Base-by-base conservation (phyloP, 2,888 invertebrate genomes). In the Cataglyphis cursor region DNA sequence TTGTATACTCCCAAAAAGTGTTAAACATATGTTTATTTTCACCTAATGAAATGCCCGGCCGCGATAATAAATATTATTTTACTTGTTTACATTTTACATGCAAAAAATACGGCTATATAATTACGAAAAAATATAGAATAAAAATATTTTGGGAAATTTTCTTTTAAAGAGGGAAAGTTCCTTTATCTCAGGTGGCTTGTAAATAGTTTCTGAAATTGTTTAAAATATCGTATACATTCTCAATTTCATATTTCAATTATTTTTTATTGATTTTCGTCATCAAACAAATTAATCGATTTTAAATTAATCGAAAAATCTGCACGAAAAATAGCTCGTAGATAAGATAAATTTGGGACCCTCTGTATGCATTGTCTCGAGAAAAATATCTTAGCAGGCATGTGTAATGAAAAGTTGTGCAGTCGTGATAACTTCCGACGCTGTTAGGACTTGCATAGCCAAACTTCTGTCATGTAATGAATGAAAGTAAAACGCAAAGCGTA, bases 401-500 rank as follows among this genome's bases (percentile, higher is more conserved):
- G 68, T 44, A 78, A 70, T 59, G 70, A 31, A 70, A 78, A 78
- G 70, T 70, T 78, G 44, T 70, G 70, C 70, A 68, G 35, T 59
- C 59, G 70, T 70, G 70, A 70, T 68, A 68, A 78, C 78, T 78
- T 78, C 21, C 78, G 59, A 70, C 44, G 41, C 44, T 78, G 70
- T 78, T 78, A 70, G 44, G 66, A 31, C 57, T 44, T 18, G 35
- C 44, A 70, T 70, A 70, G 57, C 59, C 70, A 44, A 78, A 78
- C 78, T 78, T 78, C 4, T 59, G 59, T 57, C 31, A 44, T 44
- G 70, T 78, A 59, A 78, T 78, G 78, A 78, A 78, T 78, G 70
- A 70, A 78, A 70, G 70, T 78, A 78, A 78, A 78, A 44, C 54
- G 66, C 70, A 44, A 44, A 24, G 57, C 70, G 70, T 78, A 78